Evolutionary conservation across 2,113 vertebrate genomes (phyloP).

Genomic region (Butorides virescens): DNA sequence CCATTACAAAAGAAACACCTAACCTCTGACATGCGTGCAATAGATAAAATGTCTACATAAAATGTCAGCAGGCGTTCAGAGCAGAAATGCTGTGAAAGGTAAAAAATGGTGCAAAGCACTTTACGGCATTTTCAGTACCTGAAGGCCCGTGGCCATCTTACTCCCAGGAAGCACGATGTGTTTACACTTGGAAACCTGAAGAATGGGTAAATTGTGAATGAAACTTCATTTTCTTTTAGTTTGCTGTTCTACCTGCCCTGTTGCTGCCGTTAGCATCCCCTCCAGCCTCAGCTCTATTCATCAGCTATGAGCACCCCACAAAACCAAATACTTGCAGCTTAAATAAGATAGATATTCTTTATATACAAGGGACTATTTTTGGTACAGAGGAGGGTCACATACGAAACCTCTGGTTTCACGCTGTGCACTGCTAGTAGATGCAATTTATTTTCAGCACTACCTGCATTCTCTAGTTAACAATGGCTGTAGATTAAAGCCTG

Average conservation of each 20-base stretch:
- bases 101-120: neutral
- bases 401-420: neutral
- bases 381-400: neutral
- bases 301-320: neutral
- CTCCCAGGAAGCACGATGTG: neutral
- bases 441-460: slow-evolving; percentile 39
- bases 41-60: neutral
- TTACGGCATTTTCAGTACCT: neutral
- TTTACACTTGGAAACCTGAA: neutral
- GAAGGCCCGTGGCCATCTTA: neutral
- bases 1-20: neutral
- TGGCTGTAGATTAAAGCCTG: slow-evolving; percentile 31
- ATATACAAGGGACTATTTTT: neutral
- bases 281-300: neutral
- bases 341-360: neutral
- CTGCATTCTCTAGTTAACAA: slow-evolving; percentile 42
- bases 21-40: neutral
- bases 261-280: neutral
- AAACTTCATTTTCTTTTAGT: neutral
- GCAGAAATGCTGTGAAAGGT: neutral
- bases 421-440: neutral
- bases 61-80: accelerated
- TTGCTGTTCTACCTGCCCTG: neutral
- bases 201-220: neutral
- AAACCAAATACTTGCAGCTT: neutral